Conservation (phyloP, 2,888 invertebrate species). For the Plebejus melissa region DNA sequence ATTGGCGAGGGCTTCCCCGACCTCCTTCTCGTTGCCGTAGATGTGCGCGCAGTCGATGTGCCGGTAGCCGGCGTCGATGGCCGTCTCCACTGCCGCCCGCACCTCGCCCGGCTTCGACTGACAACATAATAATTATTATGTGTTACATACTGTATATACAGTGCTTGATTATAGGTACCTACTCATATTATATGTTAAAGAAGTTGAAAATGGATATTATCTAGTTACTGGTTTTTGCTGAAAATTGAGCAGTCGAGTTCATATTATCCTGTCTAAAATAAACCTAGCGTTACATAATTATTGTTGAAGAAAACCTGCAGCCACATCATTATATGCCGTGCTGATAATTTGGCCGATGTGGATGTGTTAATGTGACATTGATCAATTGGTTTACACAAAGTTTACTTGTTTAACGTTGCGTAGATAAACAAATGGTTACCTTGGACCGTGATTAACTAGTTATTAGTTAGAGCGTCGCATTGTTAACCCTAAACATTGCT, state of each 20-base stretch:
- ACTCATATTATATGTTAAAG: too few species aligned
- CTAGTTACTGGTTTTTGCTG: too few species aligned
- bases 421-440: neutral
- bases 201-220: too few species aligned
- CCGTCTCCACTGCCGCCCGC: constrained; percentile 82
- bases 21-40: constrained; percentile 84
- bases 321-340: neutral
- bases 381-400: neutral
- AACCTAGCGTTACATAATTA: too few species aligned
- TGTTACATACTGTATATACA: too few species aligned
- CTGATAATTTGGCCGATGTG: neutral
- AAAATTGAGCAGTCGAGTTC: too few species aligned
- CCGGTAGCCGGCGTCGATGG: constrained; percentile 86
- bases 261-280: too few species aligned
- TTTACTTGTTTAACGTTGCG: neutral
- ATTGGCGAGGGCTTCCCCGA: constrained; percentile 80
- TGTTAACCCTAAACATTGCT: neutral
- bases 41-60: constrained; percentile 84
- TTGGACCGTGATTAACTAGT: neutral
- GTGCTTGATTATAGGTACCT: too few species aligned
- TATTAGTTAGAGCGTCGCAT: neutral
- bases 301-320: neutral
- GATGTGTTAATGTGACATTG: constrained; percentile 19
- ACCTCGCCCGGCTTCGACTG: constrained; percentile 83
- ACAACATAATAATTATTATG: neutral